A percentile compares a stretch with the other conserved stretches of the same genome.
These are phyloP conservation scores for Lycaon pictus DNA, from an alignment of 2,113 vertebrate species.

Conservation along the genomic window DNA sequence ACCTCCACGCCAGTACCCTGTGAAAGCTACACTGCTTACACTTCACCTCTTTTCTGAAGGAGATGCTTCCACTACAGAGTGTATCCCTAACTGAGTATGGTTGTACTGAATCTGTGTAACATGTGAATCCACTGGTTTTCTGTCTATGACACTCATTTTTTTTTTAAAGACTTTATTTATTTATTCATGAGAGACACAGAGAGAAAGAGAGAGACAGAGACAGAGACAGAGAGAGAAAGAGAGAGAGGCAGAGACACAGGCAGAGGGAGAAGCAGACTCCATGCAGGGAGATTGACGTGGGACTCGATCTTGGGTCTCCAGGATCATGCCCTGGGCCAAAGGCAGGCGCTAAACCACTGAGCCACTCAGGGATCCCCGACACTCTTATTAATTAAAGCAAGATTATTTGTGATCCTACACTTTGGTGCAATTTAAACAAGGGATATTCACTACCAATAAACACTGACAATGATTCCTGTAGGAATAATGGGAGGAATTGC, in stretches of 20 bases:
- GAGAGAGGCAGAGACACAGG: no score
- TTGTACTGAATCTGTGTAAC: neutral
- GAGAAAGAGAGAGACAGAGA: no score
- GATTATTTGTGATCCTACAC: neutral
- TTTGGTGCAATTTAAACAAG: neutral
- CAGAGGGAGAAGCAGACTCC: no score
- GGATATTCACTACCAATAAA: neutral
- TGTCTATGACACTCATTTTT: neutral
- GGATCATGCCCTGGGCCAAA: no score
- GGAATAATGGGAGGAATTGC: neutral
- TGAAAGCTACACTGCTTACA: neutral
- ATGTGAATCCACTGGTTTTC: neutral
- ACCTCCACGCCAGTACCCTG: neutral
- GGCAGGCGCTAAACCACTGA: no score
- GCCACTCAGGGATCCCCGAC: no score
- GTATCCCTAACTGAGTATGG: fast-evolving
- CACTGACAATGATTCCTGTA: neutral
- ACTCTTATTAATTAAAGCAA: neutral
- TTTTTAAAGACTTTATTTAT: no score
- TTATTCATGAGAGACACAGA: no score
- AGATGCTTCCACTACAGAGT: neutral
- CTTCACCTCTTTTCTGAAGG: neutral
- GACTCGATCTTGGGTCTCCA: no score
- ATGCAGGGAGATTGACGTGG: no score
- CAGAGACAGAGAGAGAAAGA: no score